Conservation (phyloP, 2,888 invertebrate species). For the Dynastes maya region DNA sequence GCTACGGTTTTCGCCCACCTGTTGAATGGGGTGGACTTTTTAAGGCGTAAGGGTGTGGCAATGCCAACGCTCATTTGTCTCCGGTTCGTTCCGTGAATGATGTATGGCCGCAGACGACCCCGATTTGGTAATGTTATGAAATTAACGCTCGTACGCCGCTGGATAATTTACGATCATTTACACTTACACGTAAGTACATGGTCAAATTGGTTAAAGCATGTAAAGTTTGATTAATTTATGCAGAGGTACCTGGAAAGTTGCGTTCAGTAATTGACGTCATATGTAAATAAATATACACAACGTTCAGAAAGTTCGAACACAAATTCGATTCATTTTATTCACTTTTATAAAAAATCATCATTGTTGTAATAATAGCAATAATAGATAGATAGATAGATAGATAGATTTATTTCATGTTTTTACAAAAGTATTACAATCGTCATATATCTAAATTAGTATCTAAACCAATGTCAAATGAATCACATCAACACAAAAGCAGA, state of each 20-base stretch:
- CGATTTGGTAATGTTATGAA: slow-evolving; percentile 1
- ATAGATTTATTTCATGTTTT: no score
- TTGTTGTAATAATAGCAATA: no score
- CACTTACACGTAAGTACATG: neutral
- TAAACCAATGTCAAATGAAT: no score
- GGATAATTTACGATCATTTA: slow-evolving; percentile 3
- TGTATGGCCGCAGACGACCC: neutral
- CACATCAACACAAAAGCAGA: no score
- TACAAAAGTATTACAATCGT: no score
- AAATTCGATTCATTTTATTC: no score
- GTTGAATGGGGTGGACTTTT: slow-evolving; percentile 45
- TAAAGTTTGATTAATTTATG: slow-evolving; percentile 15
- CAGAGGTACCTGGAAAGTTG: neutral
- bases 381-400: no score
- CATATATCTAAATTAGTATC: no score
- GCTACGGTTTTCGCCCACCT: slow-evolving; percentile 35
- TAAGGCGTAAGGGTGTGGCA: slow-evolving; percentile 40
- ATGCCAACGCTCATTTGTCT: slow-evolving; percentile 24
- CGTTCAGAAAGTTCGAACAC: neutral
- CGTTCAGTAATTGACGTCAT: neutral
- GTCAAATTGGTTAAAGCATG: no score
- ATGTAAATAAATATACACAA: neutral
- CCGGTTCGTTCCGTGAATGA: slow-evolving; percentile 17
- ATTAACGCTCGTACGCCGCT: neutral
- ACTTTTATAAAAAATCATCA: no score